Evolutionary conservation across 1,140 invertebrate species (phyloP), one percentile per base, ranked within the genome.

Genomic region (Achatina immaculata): DNA sequence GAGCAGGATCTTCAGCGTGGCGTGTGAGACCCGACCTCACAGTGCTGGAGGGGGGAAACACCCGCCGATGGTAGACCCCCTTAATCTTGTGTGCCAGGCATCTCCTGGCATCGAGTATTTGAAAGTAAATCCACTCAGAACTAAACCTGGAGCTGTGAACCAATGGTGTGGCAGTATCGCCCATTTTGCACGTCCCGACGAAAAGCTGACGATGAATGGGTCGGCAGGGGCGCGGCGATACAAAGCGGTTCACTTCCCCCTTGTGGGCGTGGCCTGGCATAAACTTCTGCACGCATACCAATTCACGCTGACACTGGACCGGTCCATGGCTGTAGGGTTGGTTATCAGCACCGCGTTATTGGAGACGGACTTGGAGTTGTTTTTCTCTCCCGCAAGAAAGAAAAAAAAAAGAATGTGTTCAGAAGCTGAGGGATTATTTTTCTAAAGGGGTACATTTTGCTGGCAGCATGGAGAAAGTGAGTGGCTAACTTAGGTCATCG

Each of bases 371-470:
- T 24, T 34, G 9, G 42, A 9, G 38, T 24, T 31, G 7, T 71
- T 71, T 6, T 71, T 45, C 40, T 45, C 34, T 19, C 24, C 68
- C 68, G 4, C n/a, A 9, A 9, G 62, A 24, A 24, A 66, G 9
- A 66, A 24, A 31, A 38, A 71, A 71, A 66, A 71, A 71, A 71
- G 40, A 45, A 42, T 71, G 68, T 42, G 68, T 40, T 71, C 68
- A 71, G 40, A 71, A 71, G 68, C 42, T 71, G 38, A 1, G 3
- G 68, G 68, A 71, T 71, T 71, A 38, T 71, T 71, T 71, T 71
- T 45, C 68, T 42, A 71, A 71, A 71, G 42, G 68, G 24, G 68
- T 34, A 71, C 68, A 71, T 71, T n/a, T 71, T 38, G 68, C 9
- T 45, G 38, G 36, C 24, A 45, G 38, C n/a, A 40, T 71, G 68